Evolutionary conservation across 2,797 vertebrate genomes (phyloP).

Genomic region (Hozukius guyotensis): DNA sequence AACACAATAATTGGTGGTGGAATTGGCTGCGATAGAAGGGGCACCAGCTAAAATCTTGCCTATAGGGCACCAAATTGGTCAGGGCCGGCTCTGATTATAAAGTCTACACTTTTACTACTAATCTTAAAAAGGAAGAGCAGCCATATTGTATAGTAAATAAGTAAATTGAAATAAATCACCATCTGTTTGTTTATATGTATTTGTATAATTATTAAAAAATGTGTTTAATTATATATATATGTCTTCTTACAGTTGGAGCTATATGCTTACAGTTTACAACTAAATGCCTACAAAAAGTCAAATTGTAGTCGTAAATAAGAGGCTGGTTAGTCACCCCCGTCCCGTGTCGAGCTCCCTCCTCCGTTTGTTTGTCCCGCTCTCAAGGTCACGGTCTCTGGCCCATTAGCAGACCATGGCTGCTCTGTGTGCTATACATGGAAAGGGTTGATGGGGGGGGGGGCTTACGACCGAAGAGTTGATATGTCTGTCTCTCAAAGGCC

Average conservation of each 20-base stretch:
- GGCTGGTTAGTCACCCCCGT: conserved; percentile 55
- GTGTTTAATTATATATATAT: neutral
- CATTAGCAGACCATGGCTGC: conserved; percentile 52
- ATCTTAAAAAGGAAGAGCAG: neutral
- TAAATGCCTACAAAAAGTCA: conserved; percentile 3
- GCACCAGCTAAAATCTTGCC: too few relatives aligned
- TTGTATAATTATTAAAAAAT: neutral
- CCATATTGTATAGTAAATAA: neutral
- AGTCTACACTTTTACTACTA: neutral
- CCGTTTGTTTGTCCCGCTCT: conserved; percentile 63
- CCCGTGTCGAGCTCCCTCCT: conserved; percentile 32
- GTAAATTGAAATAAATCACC: neutral
- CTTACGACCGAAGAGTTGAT: conserved; percentile 53
- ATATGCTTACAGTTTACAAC: neutral
- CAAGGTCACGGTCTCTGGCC: conserved; percentile 75
- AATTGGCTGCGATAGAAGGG: too few relatives aligned
- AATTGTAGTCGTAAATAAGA: conserved; percentile 66
- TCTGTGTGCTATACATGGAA: conserved; percentile 61
- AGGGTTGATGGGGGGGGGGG: conserved; percentile 4
- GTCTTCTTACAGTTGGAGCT: neutral
- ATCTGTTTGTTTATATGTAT: neutral
- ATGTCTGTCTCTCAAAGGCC: conserved; percentile 67
- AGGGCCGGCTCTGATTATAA: too few relatives aligned
- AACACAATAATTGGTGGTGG: too few relatives aligned
- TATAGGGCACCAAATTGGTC: too few relatives aligned